Evolutionary conservation across 2,888 invertebrate species (phyloP), one percentile per base, ranked within the genome.

Genomic region (Latrodectus elegans): DNA sequence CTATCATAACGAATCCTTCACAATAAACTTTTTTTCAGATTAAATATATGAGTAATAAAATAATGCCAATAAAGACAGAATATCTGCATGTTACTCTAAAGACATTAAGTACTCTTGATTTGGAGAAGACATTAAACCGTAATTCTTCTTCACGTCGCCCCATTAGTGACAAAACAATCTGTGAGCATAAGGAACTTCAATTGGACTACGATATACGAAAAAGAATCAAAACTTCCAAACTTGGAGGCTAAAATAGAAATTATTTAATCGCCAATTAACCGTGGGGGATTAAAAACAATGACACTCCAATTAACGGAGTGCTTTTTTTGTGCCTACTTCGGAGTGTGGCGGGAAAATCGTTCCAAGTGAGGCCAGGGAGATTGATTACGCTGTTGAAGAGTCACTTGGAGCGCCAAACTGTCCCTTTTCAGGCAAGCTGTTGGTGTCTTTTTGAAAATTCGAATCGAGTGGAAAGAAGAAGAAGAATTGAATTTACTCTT

Each of bases 81-180:
- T 72, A 84, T 84, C 78, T 84, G 77, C 77, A 78, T 78, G 78
- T 84, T 72, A 84, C 78, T 84, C 73, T 55, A 78, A 72, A 52
- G 68, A 67, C 84, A 84, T 84, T 84, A 84, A 84, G 84, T 84
- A 73, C 84, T 84, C 78, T 78, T 84, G 84, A 84, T 84, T 84
- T 77, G 76, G 76, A 52, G 71, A 71, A 72, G 67, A 73, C 84
- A 84, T 84, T 84, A 84, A 84, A 84, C 77, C 65, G 84, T 84
- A 84, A 84, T 84, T 84, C 84, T 78, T 84, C 84, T 84, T 84
- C 71, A 78, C 65, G 67, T 76, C 64, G 72, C 17, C 73, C 84
- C 77, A 84, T 84, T 84, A 84, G 84, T 84, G 84, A 84, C 84
- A 84, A 84, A 84, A 78, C 84, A 84, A 73, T 84, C 84, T 84